phyloP scores from a whole-genome alignment of 2,888 invertebrate species.

The Lasioglossum villosulum region DNA sequence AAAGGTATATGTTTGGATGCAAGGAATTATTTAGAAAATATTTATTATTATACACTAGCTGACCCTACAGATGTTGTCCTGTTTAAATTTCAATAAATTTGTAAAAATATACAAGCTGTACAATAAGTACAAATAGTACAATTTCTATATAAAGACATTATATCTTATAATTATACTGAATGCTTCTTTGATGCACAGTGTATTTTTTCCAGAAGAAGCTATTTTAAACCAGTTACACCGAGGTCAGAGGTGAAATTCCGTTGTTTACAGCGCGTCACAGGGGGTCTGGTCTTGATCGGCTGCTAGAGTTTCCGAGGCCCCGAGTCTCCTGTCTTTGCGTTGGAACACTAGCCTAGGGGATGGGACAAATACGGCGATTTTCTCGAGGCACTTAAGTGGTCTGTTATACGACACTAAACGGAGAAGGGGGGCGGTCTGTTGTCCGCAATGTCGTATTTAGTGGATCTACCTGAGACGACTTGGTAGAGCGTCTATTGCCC shows the following conservation, averaged over 20 bases:
- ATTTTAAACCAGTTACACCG: slow-evolving; percentile 13
- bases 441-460: slow-evolving; percentile 10
- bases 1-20: no score
- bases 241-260: slow-evolving; percentile 56
- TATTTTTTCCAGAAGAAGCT: not conserved
- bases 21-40: no score
- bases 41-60: no score
- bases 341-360: not conserved
- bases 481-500: not conserved
- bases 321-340: slow-evolving; percentile 1
- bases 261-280: slow-evolving; percentile 62
- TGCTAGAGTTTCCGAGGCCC: slow-evolving; percentile 23
- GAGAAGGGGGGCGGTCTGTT: not conserved
- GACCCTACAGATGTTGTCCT: no score
- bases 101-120: no score
- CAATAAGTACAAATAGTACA: no score
- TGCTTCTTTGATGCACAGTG: no score
- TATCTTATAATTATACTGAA: no score
- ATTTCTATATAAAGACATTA: no score
- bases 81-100: no score
- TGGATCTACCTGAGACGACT: not conserved
- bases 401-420: slow-evolving; percentile 3
- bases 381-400: slow-evolving; percentile 2
- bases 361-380: slow-evolving; percentile 8
- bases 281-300: slow-evolving; percentile 24